These are phyloP conservation scores for Heliconius aoede DNA, from an alignment of 2,888 invertebrate genomes.

Conservation along the genomic window DNA sequence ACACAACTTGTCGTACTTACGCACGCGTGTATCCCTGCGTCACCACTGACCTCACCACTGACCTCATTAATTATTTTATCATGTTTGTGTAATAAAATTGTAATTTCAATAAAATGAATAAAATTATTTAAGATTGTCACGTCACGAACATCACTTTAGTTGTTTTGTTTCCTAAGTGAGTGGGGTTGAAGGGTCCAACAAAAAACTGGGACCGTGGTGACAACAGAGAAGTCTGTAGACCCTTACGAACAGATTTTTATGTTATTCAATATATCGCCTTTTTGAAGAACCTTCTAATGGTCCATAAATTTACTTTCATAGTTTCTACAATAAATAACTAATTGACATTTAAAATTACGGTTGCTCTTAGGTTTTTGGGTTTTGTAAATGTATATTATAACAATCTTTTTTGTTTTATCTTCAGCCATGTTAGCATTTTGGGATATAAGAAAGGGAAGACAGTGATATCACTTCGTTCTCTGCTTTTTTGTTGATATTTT, in stretches of 20 bases:
- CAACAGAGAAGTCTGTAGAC: conserved; percentile 71
- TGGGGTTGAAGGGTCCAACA: conserved; percentile 74
- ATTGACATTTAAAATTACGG: conserved; percentile 62
- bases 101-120: neutral
- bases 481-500: neutral
- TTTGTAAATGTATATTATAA: conserved; percentile 32
- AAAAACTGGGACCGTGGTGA: conserved; percentile 73
- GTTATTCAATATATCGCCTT: conserved; percentile 75
- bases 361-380: conserved; percentile 54
- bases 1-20: no score
- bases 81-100: no score
- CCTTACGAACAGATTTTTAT: conserved; percentile 67
- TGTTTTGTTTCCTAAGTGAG: conserved; percentile 62
- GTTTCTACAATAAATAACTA: conserved; percentile 64
- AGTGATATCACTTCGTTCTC: neutral
- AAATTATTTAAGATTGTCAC: neutral
- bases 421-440: neutral
- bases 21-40: no score
- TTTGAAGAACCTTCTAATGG: conserved; percentile 63
- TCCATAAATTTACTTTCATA: conserved; percentile 65
- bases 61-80: no score
- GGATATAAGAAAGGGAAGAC: neutral
- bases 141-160: conserved; percentile 50
- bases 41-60: no score
- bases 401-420: neutral